Evolutionary conservation across 2,113 vertebrate genomes (phyloP), one percentile per base, ranked within the genome.

Genomic region (Galemys pyrenaicus): DNA sequence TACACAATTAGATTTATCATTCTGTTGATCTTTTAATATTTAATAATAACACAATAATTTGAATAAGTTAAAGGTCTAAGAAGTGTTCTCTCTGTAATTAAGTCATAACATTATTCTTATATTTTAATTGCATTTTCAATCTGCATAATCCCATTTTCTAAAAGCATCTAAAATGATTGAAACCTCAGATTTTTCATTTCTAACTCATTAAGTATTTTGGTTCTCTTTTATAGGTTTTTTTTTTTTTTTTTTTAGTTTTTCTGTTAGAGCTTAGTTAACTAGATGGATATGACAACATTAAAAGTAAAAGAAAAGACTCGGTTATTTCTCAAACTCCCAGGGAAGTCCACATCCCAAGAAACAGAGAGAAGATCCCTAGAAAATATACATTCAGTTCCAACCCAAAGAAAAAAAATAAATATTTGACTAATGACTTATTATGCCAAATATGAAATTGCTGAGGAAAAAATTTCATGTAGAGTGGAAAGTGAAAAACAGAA

Each of bases 51-150:
- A 49, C 35, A 75, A 30, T 67, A 9, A 49, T n/a, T 84, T 84
- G 35, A 80, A 80, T 60, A 70, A 74, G 32, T 0, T 92, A 75
- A 83, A 78, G 10, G 7, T 56, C n/a, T 87, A 9, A 65, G 28
- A 73, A 32, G 75, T 2, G n/a, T 37, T 22, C 68, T 87, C 2
- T 0, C 64, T n/a, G 32, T 58, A 68, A 30, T 22, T 35, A 60
- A 77, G 68, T 1, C 46, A 6, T 19, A 68, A 10, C 39, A 71
- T 28, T 71, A 5, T 41, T 85, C 0, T 32, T 56, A 62, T 39
- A 62, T 62, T 93, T 84, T 24, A 91, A 89, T 68, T 88, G 6
- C 4, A 85, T 84, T 77, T 71, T 85, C 22, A 56, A 71, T 75
- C 37, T 58, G 9, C 12, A 75, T 56, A 60, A 80, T 68, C 32